Evolutionary conservation across 1,140 invertebrate genomes (phyloP).

Genomic region (Hyles euphorbiae): DNA sequence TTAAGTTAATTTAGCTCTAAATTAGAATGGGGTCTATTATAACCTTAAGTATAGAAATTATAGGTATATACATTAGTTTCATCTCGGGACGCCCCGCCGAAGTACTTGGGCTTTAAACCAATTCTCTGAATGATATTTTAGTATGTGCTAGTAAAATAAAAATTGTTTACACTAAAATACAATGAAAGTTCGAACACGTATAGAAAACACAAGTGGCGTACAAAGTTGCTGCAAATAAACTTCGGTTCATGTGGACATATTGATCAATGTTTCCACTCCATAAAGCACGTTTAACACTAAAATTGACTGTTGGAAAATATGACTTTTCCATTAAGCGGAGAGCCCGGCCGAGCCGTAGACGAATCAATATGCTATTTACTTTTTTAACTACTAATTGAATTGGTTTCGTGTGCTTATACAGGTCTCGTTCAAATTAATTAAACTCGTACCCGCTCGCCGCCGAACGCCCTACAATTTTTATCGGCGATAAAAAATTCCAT

Average conservation of each 20-base stretch:
- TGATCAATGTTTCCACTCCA: no score
- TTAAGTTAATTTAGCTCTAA: no score
- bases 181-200: neutral
- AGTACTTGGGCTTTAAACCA: no score
- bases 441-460: conserved; percentile 33
- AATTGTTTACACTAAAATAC: neutral
- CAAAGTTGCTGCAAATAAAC: no score
- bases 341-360: neutral
- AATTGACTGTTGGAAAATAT: conserved; percentile 4
- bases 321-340: neutral
- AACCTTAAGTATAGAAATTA: no score
- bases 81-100: no score
- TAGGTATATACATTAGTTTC: no score
- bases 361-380: conserved; percentile 39
- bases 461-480: conserved; percentile 44
- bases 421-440: conserved; percentile 56
- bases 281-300: conserved; percentile 3
- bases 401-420: conserved; percentile 37
- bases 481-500: conserved; percentile 46
- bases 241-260: no score
- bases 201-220: no score
- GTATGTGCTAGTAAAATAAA: no score
- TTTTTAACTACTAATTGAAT: conserved; percentile 56
- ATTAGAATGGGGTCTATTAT: no score
- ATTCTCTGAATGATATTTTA: no score